These are phyloP conservation scores for Drosophila ochracea DNA, from an alignment of 2,888 invertebrate species.

Conservation along the genomic window DNA sequence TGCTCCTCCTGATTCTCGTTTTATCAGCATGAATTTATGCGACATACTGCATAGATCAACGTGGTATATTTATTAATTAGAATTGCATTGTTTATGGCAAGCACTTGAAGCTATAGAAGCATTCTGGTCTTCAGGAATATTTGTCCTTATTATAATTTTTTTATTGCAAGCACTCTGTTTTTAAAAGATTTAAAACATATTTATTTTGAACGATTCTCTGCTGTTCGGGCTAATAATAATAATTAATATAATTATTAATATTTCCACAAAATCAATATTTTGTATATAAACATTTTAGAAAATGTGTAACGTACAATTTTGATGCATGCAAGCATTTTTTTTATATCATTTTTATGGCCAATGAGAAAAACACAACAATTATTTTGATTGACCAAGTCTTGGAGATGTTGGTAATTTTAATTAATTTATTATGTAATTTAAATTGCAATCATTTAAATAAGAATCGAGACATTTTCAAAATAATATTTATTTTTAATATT, in stretches of 20 bases:
- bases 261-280: not conserved
- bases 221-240: not conserved
- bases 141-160: not conserved
- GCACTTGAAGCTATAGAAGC: not conserved
- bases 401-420: not conserved
- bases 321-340: not conserved
- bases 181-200: not conserved
- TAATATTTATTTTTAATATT: not conserved
- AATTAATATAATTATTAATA: not conserved
- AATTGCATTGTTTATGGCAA: not conserved
- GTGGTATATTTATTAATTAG: slow-evolving; percentile 3
- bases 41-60: not conserved
- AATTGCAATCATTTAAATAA: not conserved
- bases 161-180: not conserved
- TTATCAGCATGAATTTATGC: not conserved
- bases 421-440: not conserved
- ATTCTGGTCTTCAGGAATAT: not conserved
- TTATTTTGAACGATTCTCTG: not conserved
- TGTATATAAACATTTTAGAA: not conserved
- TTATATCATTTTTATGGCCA: not conserved
- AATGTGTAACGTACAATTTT: not conserved
- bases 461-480: not conserved
- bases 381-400: not conserved
- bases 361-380: not conserved
- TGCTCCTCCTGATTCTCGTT: slow-evolving; percentile 26